Evolutionary conservation across 2,113 vertebrate genomes (phyloP).

Genomic region (Tragelaphus buxtoni): DNA sequence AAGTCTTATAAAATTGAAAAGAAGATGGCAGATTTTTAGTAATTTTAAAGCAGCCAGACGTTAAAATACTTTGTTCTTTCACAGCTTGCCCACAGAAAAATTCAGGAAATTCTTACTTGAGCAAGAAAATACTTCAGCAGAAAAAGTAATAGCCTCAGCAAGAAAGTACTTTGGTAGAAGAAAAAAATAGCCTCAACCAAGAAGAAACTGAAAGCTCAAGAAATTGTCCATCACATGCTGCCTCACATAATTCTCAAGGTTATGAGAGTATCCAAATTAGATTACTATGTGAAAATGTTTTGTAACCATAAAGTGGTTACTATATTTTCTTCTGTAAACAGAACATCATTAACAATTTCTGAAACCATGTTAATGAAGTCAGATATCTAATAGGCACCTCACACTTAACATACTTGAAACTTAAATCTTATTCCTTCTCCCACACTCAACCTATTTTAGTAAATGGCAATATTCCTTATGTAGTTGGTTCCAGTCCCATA

Average conservation of each 20-base stretch:
- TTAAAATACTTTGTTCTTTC: constrained; percentile 55
- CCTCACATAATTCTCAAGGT: neutral
- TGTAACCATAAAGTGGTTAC: neutral
- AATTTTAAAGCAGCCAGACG: neutral
- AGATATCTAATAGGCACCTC: neutral
- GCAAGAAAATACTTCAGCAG: constrained; percentile 24
- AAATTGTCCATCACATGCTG: neutral
- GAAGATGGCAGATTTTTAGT: neutral
- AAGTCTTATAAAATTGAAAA: constrained; percentile 24
- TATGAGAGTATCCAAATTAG: neutral
- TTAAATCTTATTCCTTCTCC: neutral
- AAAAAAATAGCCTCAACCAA: constrained; percentile 35
- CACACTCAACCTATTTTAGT: neutral
- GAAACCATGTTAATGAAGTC: neutral
- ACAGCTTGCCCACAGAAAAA: constrained; percentile 19
- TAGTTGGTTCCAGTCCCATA: neutral
- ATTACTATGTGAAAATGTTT: neutral
- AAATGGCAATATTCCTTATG: neutral
- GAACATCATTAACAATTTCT: neutral
- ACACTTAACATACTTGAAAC: neutral
- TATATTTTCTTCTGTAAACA: neutral
- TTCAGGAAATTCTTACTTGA: constrained; percentile 47
- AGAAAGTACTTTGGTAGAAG: constrained; percentile 29
- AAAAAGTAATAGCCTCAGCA: constrained; percentile 35
- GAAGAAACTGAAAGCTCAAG: constrained; percentile 8